These are phyloP conservation scores for Hanleya hanleyi DNA, from an alignment of 2,888 invertebrate genomes.

Conservation along the genomic window DNA sequence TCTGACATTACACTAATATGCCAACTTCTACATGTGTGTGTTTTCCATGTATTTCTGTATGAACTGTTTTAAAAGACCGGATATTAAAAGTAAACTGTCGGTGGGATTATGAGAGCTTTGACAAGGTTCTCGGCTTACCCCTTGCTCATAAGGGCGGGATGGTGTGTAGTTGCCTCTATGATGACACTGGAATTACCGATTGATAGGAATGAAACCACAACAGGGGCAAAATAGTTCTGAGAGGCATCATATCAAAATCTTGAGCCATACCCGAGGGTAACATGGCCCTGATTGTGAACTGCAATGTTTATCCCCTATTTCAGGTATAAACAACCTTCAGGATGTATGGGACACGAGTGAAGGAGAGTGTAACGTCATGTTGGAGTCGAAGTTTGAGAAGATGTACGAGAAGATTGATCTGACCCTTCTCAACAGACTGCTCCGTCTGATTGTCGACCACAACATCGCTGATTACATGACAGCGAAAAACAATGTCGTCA, in stretches of 20 bases:
- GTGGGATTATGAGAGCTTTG: no score
- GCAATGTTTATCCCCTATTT: no score
- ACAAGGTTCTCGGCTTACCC: no score
- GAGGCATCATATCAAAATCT: neutral
- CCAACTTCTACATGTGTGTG: no score
- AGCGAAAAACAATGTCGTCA: slow-evolving; percentile 99
- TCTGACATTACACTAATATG: no score
- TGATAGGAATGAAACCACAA: neutral
- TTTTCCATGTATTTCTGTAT: no score
- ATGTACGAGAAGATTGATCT: slow-evolving; percentile 99
- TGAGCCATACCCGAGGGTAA: no score
- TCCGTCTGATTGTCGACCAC: slow-evolving; percentile 98
- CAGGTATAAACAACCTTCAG: slow-evolving; percentile 88
- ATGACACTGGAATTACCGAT: neutral
- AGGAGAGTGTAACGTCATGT: slow-evolving; percentile 98
- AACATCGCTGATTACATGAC: slow-evolving; percentile 99
- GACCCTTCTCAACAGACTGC: slow-evolving; percentile 94
- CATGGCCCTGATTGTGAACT: no score
- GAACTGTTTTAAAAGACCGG: no score
- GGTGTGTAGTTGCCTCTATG: neutral
- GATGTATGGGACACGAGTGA: slow-evolving; percentile 99
- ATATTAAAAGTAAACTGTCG: no score
- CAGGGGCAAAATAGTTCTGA: neutral
- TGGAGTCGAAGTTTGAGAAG: slow-evolving; percentile 98
- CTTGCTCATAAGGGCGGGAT: no score